phyloP scores from a whole-genome alignment of 2,888 invertebrate species.

The Mycalesis mineus region DNA sequence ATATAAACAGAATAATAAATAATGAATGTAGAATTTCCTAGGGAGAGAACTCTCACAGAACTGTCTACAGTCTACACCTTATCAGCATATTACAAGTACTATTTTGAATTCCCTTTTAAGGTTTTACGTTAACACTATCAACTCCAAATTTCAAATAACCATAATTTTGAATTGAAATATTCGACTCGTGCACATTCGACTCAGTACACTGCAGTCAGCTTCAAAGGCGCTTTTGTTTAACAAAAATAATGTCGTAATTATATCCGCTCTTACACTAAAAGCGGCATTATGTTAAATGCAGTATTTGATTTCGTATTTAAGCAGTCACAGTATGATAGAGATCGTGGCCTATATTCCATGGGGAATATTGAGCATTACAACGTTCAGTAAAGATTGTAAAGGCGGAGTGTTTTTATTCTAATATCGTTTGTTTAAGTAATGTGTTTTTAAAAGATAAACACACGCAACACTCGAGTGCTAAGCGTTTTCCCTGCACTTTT shows the following conservation, averaged over 20 bases:
- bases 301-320: slow-evolving; percentile 20
- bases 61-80: too few relatives aligned
- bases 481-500: slow-evolving; percentile 1
- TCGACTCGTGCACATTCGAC: too few relatives aligned
- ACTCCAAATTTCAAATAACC: too few relatives aligned
- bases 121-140: too few relatives aligned
- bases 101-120: too few relatives aligned
- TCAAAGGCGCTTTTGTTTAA: slow-evolving; percentile 10
- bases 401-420: neutral
- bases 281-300: slow-evolving; percentile 17
- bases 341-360: slow-evolving; percentile 18
- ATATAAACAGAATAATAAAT: too few relatives aligned
- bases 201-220: neutral
- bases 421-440: slow-evolving; percentile 9
- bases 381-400: slow-evolving; percentile 1
- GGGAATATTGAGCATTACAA: slow-evolving; percentile 8
- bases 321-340: slow-evolving; percentile 13
- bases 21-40: too few relatives aligned
- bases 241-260: slow-evolving; percentile 24
- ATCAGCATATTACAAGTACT: too few relatives aligned
- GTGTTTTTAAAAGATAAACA: slow-evolving; percentile 13
- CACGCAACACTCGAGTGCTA: slow-evolving; percentile 2
- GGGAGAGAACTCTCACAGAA: too few relatives aligned
- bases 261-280: slow-evolving; percentile 21
- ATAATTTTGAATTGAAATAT: too few relatives aligned